Evolutionary conservation across 2,888 invertebrate species (phyloP), one percentile per base, ranked within the genome.

Genomic region (Stenichneumon culpator): DNA sequence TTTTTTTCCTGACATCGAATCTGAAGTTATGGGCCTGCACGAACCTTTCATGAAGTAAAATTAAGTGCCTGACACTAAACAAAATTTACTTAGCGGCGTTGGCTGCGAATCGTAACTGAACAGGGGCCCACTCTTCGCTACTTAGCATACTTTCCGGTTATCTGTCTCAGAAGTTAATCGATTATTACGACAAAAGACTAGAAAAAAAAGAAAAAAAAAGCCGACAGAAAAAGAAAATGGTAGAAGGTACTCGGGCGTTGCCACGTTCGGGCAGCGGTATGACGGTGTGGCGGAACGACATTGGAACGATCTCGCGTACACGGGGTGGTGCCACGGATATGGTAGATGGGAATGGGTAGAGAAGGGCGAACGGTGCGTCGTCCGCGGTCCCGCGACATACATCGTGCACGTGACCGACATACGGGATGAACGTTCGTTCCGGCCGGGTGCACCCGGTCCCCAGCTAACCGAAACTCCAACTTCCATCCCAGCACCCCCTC

Each of bases 381-480:
- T 83, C 79, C 85, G 82, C 85, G 85, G 85, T 77, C 75, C 85
- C 79, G 73, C 83, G 85, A 86, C 80, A 83, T 86, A 86, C 83
- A 86, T 86, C 82, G 85, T 86, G 63, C 77, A 86, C 85, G 85
- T 86, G 85, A 86, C 85, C 85, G 83, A 83, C 83, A 83, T 86
- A 83, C 83, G 83, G 52, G 77, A 86, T 80, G 72, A 86, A 73
- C 72, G 85, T 83, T 86, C 80, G 83, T 86, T 86, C 83, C 83
- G 70, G 79, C 85, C 79, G 85, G 83, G 72, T 83, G 83, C 83
- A 78, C 68, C 77, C 77, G 52, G 54, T 68, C 52, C 85, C 75
- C 68, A 79, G 85, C 85, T 82, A 86, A 86, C 85, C 85, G 77
- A 82, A 83, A 83, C 79, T 86, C 69, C 63, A 73, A 77, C 82